These are phyloP conservation scores for Scaptomyza caliginosa DNA, from an alignment of 2,888 invertebrate species.

Conservation along the genomic window DNA sequence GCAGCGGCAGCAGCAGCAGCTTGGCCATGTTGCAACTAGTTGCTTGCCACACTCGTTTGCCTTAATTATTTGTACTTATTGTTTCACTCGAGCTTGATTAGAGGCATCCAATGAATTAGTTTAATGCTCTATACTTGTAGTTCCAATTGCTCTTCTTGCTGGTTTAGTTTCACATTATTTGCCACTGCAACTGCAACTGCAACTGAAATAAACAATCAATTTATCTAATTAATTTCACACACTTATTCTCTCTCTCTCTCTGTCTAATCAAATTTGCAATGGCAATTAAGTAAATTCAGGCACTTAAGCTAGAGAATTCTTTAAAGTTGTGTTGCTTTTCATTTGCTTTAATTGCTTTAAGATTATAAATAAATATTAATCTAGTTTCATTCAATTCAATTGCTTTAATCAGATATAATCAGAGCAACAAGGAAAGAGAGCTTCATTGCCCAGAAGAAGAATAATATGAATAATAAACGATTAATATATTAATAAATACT, in stretches of 20 bases:
- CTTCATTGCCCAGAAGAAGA: neutral
- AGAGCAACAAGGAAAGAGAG: too few relatives aligned
- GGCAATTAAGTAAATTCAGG: slow-evolving; percentile 22
- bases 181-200: slow-evolving; percentile 28
- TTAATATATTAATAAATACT: too few relatives aligned
- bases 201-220: slow-evolving; percentile 48
- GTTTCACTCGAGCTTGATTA: slow-evolving; percentile 54
- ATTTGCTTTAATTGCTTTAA: too few relatives aligned
- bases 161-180: slow-evolving; percentile 41
- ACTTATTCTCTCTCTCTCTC: neutral
- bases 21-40: slow-evolving; percentile 39
- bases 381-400: neutral
- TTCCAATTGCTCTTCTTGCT: slow-evolving; percentile 5
- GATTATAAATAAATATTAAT: too few relatives aligned
- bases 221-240: slow-evolving; percentile 45
- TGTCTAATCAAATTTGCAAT: slow-evolving; percentile 8
- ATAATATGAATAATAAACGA: too few relatives aligned
- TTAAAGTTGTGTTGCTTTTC: too few relatives aligned
- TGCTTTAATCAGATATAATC: neutral
- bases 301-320: neutral
- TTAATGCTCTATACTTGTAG: slow-evolving; percentile 30
- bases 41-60: slow-evolving; percentile 14
- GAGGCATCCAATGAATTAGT: slow-evolving; percentile 62
- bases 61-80: slow-evolving; percentile 58
- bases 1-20: neutral